A percentile compares a stretch with the other conserved stretches of the same genome.
Evolutionary conservation across 2,888 invertebrate genomes (phyloP).

Genomic region (Mesoligia furuncula): DNA sequence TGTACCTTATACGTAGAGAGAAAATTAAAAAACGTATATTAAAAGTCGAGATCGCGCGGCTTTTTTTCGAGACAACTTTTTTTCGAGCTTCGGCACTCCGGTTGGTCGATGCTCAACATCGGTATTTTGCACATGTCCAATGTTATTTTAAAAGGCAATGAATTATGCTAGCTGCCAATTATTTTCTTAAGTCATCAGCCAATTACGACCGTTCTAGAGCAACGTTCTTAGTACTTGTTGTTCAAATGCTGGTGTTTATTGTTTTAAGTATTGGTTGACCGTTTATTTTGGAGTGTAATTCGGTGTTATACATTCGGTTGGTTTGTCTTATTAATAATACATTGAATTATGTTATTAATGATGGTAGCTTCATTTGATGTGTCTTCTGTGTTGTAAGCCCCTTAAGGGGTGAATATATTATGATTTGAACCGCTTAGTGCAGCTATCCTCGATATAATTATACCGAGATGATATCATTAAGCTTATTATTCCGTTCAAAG

Average conservation of each 20-base stretch:
- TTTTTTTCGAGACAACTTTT: conserved; percentile 56
- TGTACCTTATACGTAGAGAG: conserved; percentile 65
- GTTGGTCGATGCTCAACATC: conserved; percentile 53
- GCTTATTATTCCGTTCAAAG: background rate
- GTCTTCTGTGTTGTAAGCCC: background rate
- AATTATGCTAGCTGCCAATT: conserved; percentile 65
- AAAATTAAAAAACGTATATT: conserved; percentile 58
- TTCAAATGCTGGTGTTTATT: conserved; percentile 32
- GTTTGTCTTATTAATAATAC: conserved; percentile 42
- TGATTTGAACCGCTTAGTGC: background rate
- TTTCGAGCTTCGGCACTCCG: conserved; percentile 34
- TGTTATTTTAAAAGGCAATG: conserved; percentile 68
- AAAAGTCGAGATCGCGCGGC: conserved; percentile 36
- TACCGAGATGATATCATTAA: background rate
- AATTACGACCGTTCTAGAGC: conserved; percentile 54
- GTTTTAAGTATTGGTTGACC: conserved; percentile 16
- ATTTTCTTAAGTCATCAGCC: conserved; percentile 62
- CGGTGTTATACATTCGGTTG: conserved; percentile 33
- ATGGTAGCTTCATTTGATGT: conserved; percentile 19
- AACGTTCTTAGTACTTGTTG: conserved; percentile 27
- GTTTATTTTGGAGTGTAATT: conserved; percentile 25
- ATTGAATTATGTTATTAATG: conserved; percentile 19
- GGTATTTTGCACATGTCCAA: conserved; percentile 74
- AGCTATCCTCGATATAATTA: background rate
- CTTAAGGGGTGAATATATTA: background rate